Conservation (phyloP, 92 coral and sea anemone genomes). For the Palythoa heliodiscus region DNA sequence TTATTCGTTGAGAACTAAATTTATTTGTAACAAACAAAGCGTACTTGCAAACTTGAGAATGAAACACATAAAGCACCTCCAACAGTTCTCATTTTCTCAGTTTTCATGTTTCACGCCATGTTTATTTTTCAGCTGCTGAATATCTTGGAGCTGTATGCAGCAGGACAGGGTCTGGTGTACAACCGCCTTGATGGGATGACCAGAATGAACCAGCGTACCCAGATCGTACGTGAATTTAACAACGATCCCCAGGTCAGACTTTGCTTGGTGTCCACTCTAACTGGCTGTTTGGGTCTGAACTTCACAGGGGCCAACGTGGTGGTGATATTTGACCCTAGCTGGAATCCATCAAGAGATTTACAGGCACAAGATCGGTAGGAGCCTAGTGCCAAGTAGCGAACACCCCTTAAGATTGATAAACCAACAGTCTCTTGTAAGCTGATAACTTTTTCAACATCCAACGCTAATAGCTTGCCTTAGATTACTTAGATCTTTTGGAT, state of each 20-base stretch:
- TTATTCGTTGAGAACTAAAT: too few species aligned
- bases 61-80: background rate
- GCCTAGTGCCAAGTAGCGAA: background rate
- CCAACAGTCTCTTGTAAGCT: background rate
- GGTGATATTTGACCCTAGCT: slow-evolving; percentile 94
- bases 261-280: slow-evolving; percentile 87
- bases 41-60: too few species aligned
- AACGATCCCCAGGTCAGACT: slow-evolving; percentile 73
- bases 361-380: slow-evolving; percentile 95
- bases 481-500: too few species aligned
- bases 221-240: slow-evolving; percentile 90
- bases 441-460: too few species aligned
- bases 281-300: slow-evolving; percentile 95
- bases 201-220: slow-evolving; percentile 72
- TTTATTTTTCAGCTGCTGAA: slow-evolving; percentile 65
- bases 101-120: background rate
- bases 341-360: slow-evolving; percentile 95
- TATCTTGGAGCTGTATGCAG: slow-evolving; percentile 85
- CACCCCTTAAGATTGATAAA: background rate
- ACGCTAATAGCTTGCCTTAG: too few species aligned
- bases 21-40: too few species aligned
- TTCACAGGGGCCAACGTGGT: slow-evolving; percentile 96
- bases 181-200: slow-evolving; percentile 93
- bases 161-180: slow-evolving; percentile 85
- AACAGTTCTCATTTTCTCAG: background rate